Evolutionary conservation across 2,113 vertebrate genomes (phyloP).

Genomic region (Glaucidium brasilianum): DNA sequence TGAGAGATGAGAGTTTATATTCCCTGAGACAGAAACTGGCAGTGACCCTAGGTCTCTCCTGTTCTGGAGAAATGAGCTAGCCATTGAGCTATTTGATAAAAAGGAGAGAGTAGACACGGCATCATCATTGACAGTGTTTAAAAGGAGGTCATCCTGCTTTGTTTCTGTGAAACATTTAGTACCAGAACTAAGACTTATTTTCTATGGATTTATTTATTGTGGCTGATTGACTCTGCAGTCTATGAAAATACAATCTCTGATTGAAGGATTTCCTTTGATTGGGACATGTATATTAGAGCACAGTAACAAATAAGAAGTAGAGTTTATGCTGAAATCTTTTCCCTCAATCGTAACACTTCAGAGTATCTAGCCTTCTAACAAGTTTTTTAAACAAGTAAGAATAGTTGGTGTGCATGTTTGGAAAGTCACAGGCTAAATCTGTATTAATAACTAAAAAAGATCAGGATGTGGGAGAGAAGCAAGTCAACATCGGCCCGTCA

Average conservation of each 20-base stretch:
- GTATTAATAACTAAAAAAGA: not conserved
- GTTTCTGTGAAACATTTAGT: not conserved
- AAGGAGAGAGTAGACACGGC: not conserved
- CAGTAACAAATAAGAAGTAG: not conserved
- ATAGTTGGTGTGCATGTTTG: not conserved
- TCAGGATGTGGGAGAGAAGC: not conserved
- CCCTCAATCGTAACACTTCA: not conserved
- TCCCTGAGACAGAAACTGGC: slow-evolving; percentile 26
- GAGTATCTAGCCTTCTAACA: not conserved
- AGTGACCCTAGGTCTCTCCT: not conserved
- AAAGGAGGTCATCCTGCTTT: not conserved
- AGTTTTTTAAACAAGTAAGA: not conserved
- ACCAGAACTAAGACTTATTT: not conserved
- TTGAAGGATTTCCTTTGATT: not conserved
- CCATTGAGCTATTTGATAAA: not conserved
- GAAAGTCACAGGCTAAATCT: not conserved
- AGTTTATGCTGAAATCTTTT: not conserved
- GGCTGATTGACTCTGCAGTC: not conserved
- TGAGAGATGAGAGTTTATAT: slow-evolving; percentile 36
- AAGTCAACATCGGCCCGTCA: no score
- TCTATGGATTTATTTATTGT: not conserved
- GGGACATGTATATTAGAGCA: not conserved
- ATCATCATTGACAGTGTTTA: not conserved
- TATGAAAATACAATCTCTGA: not conserved
- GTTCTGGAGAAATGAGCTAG: not conserved